These are phyloP conservation scores for Phenganax subtilis DNA, from an alignment of 92 coral and sea anemone species.

Conservation along the genomic window DNA sequence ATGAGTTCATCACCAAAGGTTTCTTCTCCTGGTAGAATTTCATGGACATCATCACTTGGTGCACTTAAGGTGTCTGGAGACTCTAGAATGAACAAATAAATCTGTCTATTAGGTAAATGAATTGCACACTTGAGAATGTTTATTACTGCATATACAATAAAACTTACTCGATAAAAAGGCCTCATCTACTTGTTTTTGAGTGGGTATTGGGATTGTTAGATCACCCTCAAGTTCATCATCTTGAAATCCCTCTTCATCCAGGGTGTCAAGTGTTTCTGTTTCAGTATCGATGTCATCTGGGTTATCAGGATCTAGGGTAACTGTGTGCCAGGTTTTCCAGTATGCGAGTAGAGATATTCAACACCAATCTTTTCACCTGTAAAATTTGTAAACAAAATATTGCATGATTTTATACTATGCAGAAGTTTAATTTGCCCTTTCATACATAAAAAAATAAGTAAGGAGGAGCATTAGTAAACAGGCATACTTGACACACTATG, in stretches of 20 bases:
- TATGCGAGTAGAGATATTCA: conserved; percentile 34
- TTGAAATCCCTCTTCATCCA: conserved; percentile 28
- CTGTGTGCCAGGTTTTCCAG: conserved; percentile 32
- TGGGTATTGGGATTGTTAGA: neutral
- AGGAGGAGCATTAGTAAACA: conserved; percentile 7
- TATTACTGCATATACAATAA: neutral
- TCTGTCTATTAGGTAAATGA: neutral
- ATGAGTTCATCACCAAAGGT: neutral
- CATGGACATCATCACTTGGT: neutral
- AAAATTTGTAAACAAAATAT: neutral
- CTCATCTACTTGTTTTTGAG: neutral
- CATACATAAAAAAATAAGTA: too few relatives aligned
- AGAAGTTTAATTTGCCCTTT: too few relatives aligned
- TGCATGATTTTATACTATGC: too few relatives aligned
- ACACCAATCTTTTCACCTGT: conserved; percentile 26
- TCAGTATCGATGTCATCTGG: neutral
- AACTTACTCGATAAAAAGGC: neutral
- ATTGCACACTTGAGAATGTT: neutral
- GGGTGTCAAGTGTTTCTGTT: neutral
- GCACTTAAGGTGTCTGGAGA: neutral
- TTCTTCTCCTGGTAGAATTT: neutral
- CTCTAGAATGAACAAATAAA: neutral
- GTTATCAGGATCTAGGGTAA: conserved; percentile 35
- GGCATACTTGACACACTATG: neutral
- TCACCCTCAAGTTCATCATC: conserved; percentile 24